Evolutionary conservation across 1,140 invertebrate species (phyloP).

Genomic region (Drosophila ironensis): DNA sequence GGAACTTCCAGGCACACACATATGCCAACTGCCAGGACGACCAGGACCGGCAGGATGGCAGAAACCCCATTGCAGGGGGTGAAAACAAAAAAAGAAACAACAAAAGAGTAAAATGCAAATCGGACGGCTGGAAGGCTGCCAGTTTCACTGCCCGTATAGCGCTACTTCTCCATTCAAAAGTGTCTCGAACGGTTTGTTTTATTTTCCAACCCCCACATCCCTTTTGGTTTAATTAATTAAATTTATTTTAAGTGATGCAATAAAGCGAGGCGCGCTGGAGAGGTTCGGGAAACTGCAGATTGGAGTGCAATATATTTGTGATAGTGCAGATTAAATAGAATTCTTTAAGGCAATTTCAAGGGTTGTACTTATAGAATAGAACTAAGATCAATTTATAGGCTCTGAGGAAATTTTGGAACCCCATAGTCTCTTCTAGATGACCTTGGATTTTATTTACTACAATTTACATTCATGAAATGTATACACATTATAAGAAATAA

Average conservation of each 20-base stretch:
- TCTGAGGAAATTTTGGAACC: too few relatives aligned
- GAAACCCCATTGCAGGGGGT: neutral
- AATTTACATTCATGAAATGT: too few relatives aligned
- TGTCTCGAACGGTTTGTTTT: constrained; percentile 19
- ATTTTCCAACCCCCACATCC: constrained; percentile 6
- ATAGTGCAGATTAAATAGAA: too few relatives aligned
- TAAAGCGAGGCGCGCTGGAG: constrained; percentile 21
- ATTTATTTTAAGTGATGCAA: constrained; percentile 51
- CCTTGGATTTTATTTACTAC: too few relatives aligned
- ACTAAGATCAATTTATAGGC: too few relatives aligned
- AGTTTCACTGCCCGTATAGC: constrained; percentile 3
- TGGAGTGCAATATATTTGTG: constrained; percentile 11
- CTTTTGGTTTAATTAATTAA: constrained; percentile 45
- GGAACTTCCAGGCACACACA: constrained; percentile 21
- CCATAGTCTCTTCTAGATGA: too few relatives aligned
- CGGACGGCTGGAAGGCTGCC: constrained; percentile 25
- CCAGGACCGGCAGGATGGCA: neutral
- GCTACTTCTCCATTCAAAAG: constrained; percentile 24
- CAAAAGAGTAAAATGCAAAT: constrained; percentile 31
- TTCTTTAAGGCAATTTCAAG: too few relatives aligned
- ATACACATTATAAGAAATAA: too few relatives aligned
- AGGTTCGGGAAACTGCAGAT: neutral
- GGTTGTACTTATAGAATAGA: too few relatives aligned
- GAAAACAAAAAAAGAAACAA: too few relatives aligned
- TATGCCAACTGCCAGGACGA: constrained; percentile 3